phyloP scores from a whole-genome alignment of 2,797 vertebrate species.

The Aulostomus chinensis region DNA sequence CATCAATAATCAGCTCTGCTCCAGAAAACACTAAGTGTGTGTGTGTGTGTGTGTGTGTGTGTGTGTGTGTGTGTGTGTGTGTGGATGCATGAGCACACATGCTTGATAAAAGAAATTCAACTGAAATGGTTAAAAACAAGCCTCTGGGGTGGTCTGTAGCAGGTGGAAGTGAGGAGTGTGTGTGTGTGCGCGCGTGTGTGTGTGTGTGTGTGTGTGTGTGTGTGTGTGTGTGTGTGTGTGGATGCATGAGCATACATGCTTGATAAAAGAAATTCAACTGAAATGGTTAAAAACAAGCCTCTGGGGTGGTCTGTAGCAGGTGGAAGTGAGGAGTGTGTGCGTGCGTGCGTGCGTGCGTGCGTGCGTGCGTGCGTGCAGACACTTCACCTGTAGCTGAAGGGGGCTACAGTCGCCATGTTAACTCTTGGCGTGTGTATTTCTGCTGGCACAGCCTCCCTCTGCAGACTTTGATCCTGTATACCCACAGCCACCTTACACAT shows the following conservation, averaged over 20 bases:
- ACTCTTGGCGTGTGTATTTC: slow-evolving; percentile 73
- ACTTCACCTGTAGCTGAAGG: slow-evolving; percentile 88
- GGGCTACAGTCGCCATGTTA: slow-evolving; percentile 89
- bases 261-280: slow-evolving; percentile 22
- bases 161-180: slow-evolving; percentile 2
- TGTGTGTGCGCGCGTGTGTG: too few relatives aligned
- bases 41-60: slow-evolving; percentile 1
- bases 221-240: slow-evolving; percentile 5
- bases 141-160: slow-evolving; percentile 16
- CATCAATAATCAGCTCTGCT: slow-evolving; percentile 55
- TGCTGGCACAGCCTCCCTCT: slow-evolving; percentile 31
- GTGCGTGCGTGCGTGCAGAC: background rate
- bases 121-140: slow-evolving; percentile 15
- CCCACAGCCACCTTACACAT: slow-evolving; percentile 10
- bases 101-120: slow-evolving; percentile 24
- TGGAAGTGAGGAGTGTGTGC: background rate
- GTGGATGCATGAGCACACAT: slow-evolving; percentile 10
- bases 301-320: slow-evolving; percentile 11
- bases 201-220: slow-evolving; percentile 3
- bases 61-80: slow-evolving; percentile 6
- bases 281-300: slow-evolving; percentile 19
- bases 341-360: slow-evolving; percentile 9
- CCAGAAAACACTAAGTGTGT: slow-evolving; percentile 43
- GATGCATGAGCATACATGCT: slow-evolving; percentile 13
- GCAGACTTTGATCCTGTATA: background rate